Conservation (phyloP, 1,140 invertebrate species). For the Megathymus violae region DNA sequence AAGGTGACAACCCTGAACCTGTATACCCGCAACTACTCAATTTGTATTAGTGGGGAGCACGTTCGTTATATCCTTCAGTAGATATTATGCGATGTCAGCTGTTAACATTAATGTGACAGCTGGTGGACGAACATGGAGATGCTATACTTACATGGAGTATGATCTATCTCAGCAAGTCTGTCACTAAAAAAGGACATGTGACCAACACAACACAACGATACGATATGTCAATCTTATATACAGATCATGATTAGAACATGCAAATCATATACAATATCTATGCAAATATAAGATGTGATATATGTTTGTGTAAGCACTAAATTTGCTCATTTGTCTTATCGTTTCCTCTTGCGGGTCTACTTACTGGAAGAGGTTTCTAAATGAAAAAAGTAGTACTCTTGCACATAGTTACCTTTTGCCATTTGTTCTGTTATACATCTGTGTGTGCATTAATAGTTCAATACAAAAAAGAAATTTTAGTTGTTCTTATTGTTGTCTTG, state of each 20-base stretch:
- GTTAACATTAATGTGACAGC: conserved; percentile 9
- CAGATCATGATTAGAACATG: neutral
- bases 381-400: too few relatives aligned
- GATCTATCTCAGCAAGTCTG: neutral
- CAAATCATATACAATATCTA: neutral
- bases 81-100: conserved; percentile 1
- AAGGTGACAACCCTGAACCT: neutral
- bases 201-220: neutral
- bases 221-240: neutral
- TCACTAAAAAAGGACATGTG: conserved; percentile 8
- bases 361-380: too few relatives aligned
- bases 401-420: too few relatives aligned
- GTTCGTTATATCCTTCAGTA: neutral
- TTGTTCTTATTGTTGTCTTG: too few relatives aligned
- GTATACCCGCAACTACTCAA: neutral
- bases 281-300: too few relatives aligned
- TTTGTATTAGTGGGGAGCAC: conserved; percentile 9
- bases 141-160: neutral
- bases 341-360: too few relatives aligned
- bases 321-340: too few relatives aligned
- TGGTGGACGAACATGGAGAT: conserved; percentile 8
- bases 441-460: too few relatives aligned
- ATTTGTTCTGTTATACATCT: too few relatives aligned
- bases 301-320: too few relatives aligned
- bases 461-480: too few relatives aligned